phyloP scores from a whole-genome alignment of 1,140 invertebrate species.

The Cherax quadricarinatus region DNA sequence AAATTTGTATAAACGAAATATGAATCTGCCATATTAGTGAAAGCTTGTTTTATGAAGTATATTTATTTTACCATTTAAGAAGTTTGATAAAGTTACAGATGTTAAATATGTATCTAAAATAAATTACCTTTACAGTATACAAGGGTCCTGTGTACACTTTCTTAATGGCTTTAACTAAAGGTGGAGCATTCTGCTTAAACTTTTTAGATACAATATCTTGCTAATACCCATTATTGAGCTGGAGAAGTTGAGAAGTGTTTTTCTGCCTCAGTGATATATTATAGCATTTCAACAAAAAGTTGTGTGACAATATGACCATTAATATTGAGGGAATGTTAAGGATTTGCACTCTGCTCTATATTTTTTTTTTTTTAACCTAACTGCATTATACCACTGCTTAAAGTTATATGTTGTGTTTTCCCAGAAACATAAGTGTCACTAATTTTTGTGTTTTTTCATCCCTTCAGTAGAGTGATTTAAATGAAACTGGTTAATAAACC shows the following conservation, averaged over 20 bases:
- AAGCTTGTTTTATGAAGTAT: too few relatives aligned
- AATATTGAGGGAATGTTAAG: constrained; percentile 43
- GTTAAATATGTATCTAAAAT: too few relatives aligned
- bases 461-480: neutral
- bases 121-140: too few relatives aligned
- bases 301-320: constrained; percentile 19
- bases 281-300: constrained; percentile 7
- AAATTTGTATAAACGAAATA: too few relatives aligned
- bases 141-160: neutral
- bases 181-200: constrained; percentile 14
- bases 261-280: constrained; percentile 31
- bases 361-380: neutral
- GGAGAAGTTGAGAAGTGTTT: constrained; percentile 31
- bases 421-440: neutral
- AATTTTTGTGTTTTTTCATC: neutral
- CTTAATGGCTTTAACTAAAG: constrained; percentile 40
- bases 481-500: neutral
- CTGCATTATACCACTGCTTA: constrained; percentile 26
- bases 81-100: too few relatives aligned
- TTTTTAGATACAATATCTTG: constrained; percentile 20
- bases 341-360: constrained; percentile 31
- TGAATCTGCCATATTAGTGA: too few relatives aligned
- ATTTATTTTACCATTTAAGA: too few relatives aligned
- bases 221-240: constrained; percentile 53
- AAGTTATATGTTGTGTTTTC: constrained; percentile 18